Evolutionary conservation across 2,113 vertebrate species (phyloP).

Genomic region (Microtus pennsylvanicus): DNA sequence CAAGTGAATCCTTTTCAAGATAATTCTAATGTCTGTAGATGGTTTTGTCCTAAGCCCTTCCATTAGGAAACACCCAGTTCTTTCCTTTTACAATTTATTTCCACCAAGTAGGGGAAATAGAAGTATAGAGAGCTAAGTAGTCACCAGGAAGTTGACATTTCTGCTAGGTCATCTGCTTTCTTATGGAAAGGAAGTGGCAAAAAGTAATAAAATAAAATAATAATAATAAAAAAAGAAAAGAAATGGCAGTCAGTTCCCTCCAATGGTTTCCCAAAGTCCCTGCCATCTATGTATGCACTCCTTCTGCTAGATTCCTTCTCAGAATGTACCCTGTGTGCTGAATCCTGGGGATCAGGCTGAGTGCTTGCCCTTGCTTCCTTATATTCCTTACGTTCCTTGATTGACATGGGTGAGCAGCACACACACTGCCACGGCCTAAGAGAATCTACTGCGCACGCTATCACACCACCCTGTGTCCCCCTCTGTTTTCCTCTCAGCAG

Average conservation of each 20-base stretch:
- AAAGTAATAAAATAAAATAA: no score
- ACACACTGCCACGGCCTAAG: conserved; percentile 33
- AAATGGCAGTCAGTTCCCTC: background rate
- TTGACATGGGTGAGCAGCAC: background rate
- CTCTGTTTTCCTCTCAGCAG: background rate
- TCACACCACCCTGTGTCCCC: background rate
- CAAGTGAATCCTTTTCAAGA: conserved; percentile 17
- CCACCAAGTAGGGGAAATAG: conserved; percentile 2
- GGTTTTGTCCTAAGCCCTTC: background rate
- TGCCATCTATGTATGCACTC: no score
- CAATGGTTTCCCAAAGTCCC: background rate
- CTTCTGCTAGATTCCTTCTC: background rate
- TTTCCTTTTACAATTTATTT: background rate
- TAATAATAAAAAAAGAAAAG: no score
- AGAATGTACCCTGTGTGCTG: background rate
- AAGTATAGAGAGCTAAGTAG: background rate
- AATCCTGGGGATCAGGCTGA: background rate
- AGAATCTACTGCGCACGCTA: conserved; percentile 3
- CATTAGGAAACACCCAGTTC: background rate
- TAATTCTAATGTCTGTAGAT: conserved; percentile 16
- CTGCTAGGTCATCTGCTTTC: background rate
- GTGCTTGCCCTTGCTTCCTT: background rate
- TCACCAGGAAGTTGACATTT: background rate
- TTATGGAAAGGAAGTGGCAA: background rate
- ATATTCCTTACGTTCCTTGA: background rate